These are phyloP conservation scores for Pygoscelis antarcticus DNA, from an alignment of 2,113 vertebrate genomes.

Conservation along the genomic window DNA sequence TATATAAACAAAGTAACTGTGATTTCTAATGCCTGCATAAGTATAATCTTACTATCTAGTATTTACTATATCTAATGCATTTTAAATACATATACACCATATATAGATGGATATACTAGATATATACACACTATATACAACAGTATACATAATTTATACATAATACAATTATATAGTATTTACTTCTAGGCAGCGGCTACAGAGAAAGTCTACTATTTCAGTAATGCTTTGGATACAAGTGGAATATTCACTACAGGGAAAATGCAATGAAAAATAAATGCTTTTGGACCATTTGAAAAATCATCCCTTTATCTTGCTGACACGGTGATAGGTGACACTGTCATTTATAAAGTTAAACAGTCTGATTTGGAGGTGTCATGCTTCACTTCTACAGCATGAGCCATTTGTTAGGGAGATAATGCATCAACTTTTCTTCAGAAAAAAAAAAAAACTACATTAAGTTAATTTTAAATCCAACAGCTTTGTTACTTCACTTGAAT, in stretches of 20 bases:
- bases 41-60: background rate
- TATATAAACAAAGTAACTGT: background rate
- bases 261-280: background rate
- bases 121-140: background rate
- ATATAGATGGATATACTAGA: background rate
- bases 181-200: background rate
- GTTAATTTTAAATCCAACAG: background rate
- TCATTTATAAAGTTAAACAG: background rate
- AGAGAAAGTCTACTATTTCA: background rate
- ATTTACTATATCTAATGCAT: background rate
- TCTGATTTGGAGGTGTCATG: background rate
- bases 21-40: background rate
- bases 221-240: background rate
- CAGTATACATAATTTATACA: background rate
- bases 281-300: background rate
- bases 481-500: constrained; percentile 9
- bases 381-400: background rate
- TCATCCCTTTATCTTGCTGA: constrained; percentile 29
- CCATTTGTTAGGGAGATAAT: background rate
- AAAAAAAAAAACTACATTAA: background rate
- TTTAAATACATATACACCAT: background rate
- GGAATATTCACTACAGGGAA: background rate
- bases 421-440: background rate
- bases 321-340: background rate
- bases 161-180: background rate